A percentile compares a stretch with the other conserved stretches of the same genome.
phyloP scores from a whole-genome alignment of 1,140 invertebrate genomes.

The Lucilia sericata region DNA sequence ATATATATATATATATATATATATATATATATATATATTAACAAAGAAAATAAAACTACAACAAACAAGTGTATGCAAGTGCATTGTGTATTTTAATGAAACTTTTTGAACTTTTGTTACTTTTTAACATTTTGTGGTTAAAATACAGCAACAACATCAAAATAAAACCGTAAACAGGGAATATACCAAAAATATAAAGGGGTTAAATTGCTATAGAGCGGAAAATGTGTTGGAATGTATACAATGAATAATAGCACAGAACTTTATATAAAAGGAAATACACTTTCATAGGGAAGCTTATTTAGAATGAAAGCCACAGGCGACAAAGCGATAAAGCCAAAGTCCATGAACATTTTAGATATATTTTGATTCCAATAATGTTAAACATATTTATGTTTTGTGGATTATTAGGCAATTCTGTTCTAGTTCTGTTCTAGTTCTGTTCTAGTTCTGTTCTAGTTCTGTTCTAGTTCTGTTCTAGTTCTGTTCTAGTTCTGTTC shows the following conservation, averaged over 20 bases:
- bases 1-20: not conserved
- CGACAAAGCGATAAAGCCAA: not conserved
- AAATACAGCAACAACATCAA: not conserved
- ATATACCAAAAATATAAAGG: not conserved
- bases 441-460: no score
- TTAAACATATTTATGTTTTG: no score
- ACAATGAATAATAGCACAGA: not conserved
- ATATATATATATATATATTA: not conserved
- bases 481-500: no score
- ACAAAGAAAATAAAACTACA: not conserved
- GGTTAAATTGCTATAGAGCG: constrained; percentile 7
- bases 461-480: no score
- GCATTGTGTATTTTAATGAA: constrained; percentile 27
- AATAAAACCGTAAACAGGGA: not conserved
- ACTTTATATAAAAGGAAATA: not conserved
- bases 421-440: no score
- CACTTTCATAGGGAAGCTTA: not conserved
- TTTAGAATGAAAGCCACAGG: not conserved
- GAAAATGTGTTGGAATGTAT: not conserved
- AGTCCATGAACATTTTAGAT: no score
- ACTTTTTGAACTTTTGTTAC: constrained; percentile 31
- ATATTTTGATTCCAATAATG: no score
- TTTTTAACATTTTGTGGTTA: constrained; percentile 15
- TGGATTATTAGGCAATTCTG: no score
- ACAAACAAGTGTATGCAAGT: not conserved